phyloP scores from a whole-genome alignment of 2,888 invertebrate species.

The Amiota mariae region DNA sequence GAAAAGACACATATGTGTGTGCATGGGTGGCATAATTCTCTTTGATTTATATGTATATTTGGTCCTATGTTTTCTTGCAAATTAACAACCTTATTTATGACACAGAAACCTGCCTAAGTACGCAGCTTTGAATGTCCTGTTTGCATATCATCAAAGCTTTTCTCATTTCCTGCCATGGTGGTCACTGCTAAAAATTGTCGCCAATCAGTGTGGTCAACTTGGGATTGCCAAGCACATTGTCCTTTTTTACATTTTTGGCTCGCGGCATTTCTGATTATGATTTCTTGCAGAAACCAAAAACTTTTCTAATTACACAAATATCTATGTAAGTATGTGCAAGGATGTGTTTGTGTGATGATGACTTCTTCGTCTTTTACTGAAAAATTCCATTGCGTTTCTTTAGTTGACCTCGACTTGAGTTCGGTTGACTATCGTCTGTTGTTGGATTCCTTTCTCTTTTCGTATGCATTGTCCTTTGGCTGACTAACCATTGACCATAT shows the following conservation, averaged over 20 bases:
- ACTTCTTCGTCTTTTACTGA: too few species aligned
- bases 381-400: neutral
- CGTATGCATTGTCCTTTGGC: neutral
- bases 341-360: too few species aligned
- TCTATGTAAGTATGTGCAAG: too few species aligned
- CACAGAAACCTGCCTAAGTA: neutral
- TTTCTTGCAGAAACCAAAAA: conserved; percentile 50
- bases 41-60: conserved; percentile 67
- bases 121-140: neutral
- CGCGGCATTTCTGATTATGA: conserved; percentile 46
- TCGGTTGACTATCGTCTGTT: conserved; percentile 10
- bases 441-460: neutral
- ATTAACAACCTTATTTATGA: conserved; percentile 46
- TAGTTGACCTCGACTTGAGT: conserved; percentile 12
- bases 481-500: conserved; percentile 54
- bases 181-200: too few species aligned
- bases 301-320: conserved; percentile 61
- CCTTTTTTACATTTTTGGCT: neutral
- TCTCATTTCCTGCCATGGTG: conserved; percentile 11
- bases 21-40: conserved; percentile 56
- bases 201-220: conserved; percentile 40
- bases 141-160: conserved; percentile 20
- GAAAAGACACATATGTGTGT: conserved; percentile 31
- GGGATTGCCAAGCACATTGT: neutral
- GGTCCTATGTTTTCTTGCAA: conserved; percentile 55